Evolutionary conservation across 2,888 invertebrate genomes (phyloP), one percentile per base, ranked within the genome.

Genomic region (Mesodorylaimus sp.): DNA sequence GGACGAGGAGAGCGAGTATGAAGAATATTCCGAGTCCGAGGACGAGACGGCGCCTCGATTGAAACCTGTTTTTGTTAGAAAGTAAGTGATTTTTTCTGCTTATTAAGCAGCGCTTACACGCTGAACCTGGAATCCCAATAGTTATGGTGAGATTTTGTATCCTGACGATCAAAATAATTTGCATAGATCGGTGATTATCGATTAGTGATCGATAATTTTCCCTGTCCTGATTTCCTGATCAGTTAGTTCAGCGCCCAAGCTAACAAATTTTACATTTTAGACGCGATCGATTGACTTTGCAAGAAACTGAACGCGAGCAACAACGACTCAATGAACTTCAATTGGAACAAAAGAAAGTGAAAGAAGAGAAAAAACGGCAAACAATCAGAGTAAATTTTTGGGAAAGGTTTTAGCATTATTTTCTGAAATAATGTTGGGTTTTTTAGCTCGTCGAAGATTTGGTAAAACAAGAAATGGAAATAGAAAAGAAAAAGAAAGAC

Each of bases 201-300:
- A n/a, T n/a, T n/a, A n/a, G n/a, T n/a, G n/a, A n/a, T n/a, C n/a
- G n/a, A n/a, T n/a, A n/a, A n/a, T n/a, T n/a, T n/a, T n/a, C n/a
- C n/a, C n/a, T n/a, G n/a, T n/a, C n/a, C n/a, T n/a, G n/a, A n/a
- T n/a, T n/a, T n/a, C n/a, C n/a, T n/a, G n/a, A n/a, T n/a, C n/a
- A 25, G 32, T 16, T 5, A 7, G 13, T 39, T 19, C 13, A 10
- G 5, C 41, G 10, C n/a, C 21, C 5, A 19, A 19, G 41, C 21
- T 19, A 10, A 50, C 38, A 28, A 21, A n/a, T 48, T 13, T 16
- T 29, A 23, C 24, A 16, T 46, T 55, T 52, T 21, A 72, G 71
- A 59, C 79, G 80, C 51, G 93, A 97, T 61, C 76, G 97, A 51
- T 81, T 95, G 56, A 95, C 95, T 0, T 81, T 95, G 21, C 83